phyloP scores from a whole-genome alignment of 30 jellyfish, hydroid and myxozoan species.

The Aurelia sp. region DNA sequence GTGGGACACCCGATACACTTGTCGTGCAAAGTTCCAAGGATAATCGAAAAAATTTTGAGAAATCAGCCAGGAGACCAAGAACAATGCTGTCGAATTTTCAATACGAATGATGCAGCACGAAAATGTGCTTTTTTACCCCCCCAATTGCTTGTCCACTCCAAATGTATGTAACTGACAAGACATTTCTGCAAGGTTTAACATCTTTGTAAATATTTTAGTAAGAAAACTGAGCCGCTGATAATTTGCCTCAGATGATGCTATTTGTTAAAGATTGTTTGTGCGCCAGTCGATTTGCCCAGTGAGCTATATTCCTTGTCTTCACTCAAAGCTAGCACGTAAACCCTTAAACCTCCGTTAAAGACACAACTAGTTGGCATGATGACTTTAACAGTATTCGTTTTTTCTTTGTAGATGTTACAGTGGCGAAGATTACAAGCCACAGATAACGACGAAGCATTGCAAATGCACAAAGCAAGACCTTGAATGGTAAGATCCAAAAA shows the following conservation, averaged over 20 bases:
- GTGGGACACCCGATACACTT: no score
- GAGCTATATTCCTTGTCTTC: neutral
- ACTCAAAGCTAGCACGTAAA: no score
- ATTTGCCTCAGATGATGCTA: neutral
- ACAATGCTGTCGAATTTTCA: no score
- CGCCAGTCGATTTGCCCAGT: neutral
- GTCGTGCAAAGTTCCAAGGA: no score
- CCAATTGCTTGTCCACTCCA: no score
- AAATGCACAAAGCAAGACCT: slow-evolving; percentile 83
- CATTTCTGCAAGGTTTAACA: neutral
- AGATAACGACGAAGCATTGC: slow-evolving; percentile 61
- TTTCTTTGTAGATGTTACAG: slow-evolving; percentile 71
- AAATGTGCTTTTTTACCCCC: no score
- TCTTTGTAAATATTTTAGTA: neutral
- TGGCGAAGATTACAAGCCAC: slow-evolving; percentile 87
- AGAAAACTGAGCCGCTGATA: neutral
- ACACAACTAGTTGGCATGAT: neutral
- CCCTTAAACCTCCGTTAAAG: no score
- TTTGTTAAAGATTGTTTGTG: neutral
- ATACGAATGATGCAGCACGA: no score
- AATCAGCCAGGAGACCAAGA: no score
- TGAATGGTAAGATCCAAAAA: slow-evolving; percentile 76
- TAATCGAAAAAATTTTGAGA: no score
- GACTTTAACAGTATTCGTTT: neutral
- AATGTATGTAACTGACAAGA: neutral